Percentiles rank a stretch among this genome's conserved stretches.
phyloP scores from a whole-genome alignment of 1,140 invertebrate species.

The Oreohelix idahoensis region DNA sequence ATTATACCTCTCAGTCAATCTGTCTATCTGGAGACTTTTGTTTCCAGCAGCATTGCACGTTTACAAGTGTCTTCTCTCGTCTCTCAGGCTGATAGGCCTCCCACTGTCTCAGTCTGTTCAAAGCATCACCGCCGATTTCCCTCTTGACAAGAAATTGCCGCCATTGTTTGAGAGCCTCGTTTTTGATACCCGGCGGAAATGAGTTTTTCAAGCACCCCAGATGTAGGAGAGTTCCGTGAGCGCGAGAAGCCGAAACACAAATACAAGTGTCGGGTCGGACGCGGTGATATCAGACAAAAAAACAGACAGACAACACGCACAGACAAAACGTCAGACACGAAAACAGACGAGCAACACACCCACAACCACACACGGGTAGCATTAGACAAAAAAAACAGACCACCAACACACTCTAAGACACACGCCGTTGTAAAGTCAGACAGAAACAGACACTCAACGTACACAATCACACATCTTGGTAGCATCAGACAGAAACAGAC shows the following conservation, averaged over 20 bases:
- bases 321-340: too few species aligned
- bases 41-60: not conserved
- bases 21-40: not conserved
- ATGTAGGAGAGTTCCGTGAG: not conserved
- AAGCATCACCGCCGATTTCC: not conserved
- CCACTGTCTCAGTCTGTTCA: not conserved
- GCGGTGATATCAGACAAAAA: too few species aligned
- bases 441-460: too few species aligned
- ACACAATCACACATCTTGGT: too few species aligned
- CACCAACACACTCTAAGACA: too few species aligned
- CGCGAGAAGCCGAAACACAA: not conserved
- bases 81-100: not conserved
- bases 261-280: not conserved
- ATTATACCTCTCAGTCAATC: not conserved
- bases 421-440: too few species aligned
- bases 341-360: too few species aligned
- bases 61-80: not conserved
- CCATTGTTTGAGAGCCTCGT: slow-evolving; percentile 10
- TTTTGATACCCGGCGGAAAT: not conserved
- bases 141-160: not conserved
- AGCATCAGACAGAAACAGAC: too few species aligned
- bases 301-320: too few species aligned
- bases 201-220: slow-evolving; percentile 9
- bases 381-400: too few species aligned
- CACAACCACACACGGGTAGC: too few species aligned